phyloP scores from a whole-genome alignment of 2,888 invertebrate genomes.

The Polyploca ridens region DNA sequence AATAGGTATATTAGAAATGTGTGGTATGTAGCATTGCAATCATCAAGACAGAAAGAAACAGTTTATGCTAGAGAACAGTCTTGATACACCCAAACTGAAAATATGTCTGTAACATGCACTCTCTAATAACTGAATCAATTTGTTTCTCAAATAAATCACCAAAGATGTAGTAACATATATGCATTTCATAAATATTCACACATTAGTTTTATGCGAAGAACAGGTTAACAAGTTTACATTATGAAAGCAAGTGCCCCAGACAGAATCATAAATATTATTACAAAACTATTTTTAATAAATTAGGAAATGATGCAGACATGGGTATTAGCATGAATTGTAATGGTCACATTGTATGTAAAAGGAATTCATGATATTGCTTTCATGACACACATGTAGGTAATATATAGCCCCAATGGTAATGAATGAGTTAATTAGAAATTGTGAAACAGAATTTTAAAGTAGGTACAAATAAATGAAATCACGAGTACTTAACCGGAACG shows the following conservation, averaged over 20 bases:
- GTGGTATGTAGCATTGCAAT: background rate
- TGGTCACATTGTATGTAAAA: conserved; percentile 45
- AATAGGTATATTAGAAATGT: background rate
- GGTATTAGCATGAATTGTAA: conserved; percentile 52
- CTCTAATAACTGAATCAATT: background rate
- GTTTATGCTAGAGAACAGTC: background rate
- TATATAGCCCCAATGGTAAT: conserved; percentile 71
- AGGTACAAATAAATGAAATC: conserved; percentile 84
- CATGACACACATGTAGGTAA: conserved; percentile 49
- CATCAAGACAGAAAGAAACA: background rate
- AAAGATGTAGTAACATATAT: background rate
- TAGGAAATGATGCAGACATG: conserved; percentile 46
- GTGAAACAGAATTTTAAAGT: conserved; percentile 82
- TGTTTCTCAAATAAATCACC: background rate
- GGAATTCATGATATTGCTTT: conserved; percentile 50
- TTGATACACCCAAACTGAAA: background rate
- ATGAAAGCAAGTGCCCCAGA: conserved; percentile 39
- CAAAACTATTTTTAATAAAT: conserved; percentile 43
- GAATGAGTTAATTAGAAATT: conserved; percentile 82
- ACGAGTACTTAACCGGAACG: conserved; percentile 84
- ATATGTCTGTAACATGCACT: background rate
- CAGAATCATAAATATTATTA: conserved; percentile 38
- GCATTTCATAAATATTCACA: conserved; percentile 17
- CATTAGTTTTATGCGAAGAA: background rate
- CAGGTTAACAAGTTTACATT: conserved; percentile 15